Evolutionary conservation across 2,888 invertebrate species (phyloP).

Genomic region (Mythimna albipuncta): DNA sequence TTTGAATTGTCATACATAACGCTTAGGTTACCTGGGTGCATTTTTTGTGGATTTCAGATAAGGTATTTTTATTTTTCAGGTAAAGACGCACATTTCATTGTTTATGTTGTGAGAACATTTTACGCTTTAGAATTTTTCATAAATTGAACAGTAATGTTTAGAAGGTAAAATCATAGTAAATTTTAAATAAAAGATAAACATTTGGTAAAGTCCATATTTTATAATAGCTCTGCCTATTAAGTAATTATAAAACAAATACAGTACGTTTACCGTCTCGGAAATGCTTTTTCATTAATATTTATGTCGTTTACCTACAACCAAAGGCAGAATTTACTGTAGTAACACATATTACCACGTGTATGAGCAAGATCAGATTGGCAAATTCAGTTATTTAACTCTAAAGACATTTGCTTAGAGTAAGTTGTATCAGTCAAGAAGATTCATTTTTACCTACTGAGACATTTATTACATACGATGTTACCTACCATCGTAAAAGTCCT

Average conservation of each 20-base stretch:
- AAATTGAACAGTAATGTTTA: neutral
- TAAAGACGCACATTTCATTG: neutral
- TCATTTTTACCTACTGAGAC: neutral
- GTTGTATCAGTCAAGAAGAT: no score
- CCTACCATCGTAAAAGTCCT: conserved; percentile 21
- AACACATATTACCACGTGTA: neutral
- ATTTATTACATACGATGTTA: conserved; percentile 1
- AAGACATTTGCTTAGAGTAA: neutral
- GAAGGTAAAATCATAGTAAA: neutral
- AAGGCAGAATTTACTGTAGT: neutral
- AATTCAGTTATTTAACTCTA: neutral
- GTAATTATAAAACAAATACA: conserved; percentile 1
- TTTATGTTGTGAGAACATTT: neutral
- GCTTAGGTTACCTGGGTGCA: neutral
- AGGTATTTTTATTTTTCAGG: neutral
- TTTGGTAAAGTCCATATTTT: neutral
- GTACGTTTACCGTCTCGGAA: neutral
- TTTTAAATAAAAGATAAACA: neutral
- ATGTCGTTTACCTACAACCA: no score
- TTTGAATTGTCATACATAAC: neutral
- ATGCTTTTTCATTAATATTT: conserved; percentile 2
- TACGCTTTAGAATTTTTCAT: no score
- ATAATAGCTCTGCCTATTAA: neutral
- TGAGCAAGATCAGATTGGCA: neutral
- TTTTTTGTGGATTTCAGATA: neutral